Base-by-base conservation (phyloP, 1,140 invertebrate genomes). In the Asbolus verrucosus region DNA sequence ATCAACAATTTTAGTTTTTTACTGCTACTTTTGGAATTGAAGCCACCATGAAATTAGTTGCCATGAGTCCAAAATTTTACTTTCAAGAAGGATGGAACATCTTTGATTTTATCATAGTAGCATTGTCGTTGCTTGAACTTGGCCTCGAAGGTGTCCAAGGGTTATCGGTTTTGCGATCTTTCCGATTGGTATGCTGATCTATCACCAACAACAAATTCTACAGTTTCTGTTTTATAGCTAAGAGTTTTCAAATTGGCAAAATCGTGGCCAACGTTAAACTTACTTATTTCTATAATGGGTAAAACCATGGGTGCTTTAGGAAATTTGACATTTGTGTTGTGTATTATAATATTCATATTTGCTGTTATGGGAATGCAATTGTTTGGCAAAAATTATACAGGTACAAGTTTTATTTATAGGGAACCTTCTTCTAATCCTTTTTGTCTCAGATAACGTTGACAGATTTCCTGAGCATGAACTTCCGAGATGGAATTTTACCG, bases 1-100 rank as follows among this genome's bases (percentile, higher is more conserved):
- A 21, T 30, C 13, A 13, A 13, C 0, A 36, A 36, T 36, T 24
- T 24, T 65, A 98, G 96, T 97, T 98, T 84, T 98, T 98, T 84
- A 98, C 96, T 41, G 95, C 94, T 33, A 98, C 97, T 54, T 99
- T 99, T 82, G 95, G 92, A 68, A 94, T 97, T 78, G 97, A 99
- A 88, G 95, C 95, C 9, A 90, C 90, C 19, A 84, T 97, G 82
- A 99, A 99, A 83, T 86, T 99, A 68, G 90, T 97, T 78, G 97
- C 97, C 2, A 95, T 98, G 91, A 97, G 95, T 83, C 96, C 96
- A 59, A 94, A 97, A 78, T 95, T 88, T 84, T 99, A 99, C 84
- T 98, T 99, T 86, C 94, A 97, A 89, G 96, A 98, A 83, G 95
- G 95, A 65, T 98, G 96, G 96, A 99, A 99, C 82, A 96, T 97